Conservation (phyloP, 2,797 vertebrate genomes). For the Delichon dasypus region DNA sequence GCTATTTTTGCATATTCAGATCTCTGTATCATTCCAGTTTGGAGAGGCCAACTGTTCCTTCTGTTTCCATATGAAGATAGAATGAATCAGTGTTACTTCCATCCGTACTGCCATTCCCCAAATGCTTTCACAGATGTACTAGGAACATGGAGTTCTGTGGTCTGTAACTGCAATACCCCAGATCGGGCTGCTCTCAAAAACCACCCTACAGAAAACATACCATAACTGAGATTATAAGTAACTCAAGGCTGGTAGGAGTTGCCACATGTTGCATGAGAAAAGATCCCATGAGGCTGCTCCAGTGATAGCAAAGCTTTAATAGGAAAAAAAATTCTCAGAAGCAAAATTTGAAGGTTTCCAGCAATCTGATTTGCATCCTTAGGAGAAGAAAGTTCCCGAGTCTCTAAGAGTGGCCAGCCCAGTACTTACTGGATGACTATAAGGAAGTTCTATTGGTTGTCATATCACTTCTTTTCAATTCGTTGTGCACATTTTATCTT, state of each 20-base stretch:
- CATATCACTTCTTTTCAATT: background rate
- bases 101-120: constrained; percentile 16
- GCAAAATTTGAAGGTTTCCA: background rate
- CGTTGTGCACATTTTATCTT: background rate
- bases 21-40: constrained; percentile 42
- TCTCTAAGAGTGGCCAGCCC: background rate
- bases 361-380: background rate
- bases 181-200: background rate
- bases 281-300: background rate
- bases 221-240: background rate
- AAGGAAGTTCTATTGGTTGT: background rate
- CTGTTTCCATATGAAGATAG: constrained; percentile 44
- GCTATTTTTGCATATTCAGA: constrained; percentile 54
- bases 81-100: constrained; percentile 62
- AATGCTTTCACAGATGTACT: constrained; percentile 60
- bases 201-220: background rate
- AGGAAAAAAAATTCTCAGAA: background rate
- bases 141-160: constrained; percentile 44
- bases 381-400: background rate
- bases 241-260: background rate
- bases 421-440: background rate
- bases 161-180: background rate
- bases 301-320: background rate
- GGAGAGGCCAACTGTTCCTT: constrained; percentile 60
- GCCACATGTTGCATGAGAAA: background rate